Evolutionary conservation across 1,140 invertebrate species (phyloP).

Genomic region (Charaxes varanes): DNA sequence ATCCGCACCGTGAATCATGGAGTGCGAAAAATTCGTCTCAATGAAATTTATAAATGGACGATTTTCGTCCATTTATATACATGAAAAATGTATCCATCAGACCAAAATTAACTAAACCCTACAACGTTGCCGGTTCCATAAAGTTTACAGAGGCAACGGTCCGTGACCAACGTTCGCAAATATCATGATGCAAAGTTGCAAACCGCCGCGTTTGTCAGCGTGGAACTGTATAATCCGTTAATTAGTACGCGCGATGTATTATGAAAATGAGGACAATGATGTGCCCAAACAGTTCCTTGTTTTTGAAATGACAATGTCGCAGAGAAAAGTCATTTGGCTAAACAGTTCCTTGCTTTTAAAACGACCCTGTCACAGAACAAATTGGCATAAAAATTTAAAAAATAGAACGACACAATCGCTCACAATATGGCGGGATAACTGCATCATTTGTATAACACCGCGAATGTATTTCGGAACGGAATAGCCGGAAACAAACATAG

Average conservation of each 20-base stretch:
- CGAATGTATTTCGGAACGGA: too few species aligned
- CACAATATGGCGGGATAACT: too few species aligned
- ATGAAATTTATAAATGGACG: too few species aligned
- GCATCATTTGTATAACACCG: neutral
- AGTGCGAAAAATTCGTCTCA: too few species aligned
- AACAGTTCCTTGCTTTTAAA: neutral
- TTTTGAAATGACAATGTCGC: neutral
- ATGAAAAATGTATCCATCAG: too few species aligned
- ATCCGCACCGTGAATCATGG: too few species aligned
- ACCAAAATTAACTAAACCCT: too few species aligned
- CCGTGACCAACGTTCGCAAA: neutral
- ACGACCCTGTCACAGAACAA: neutral
- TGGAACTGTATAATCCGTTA: slow-evolving; percentile 7
- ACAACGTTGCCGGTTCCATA: too few species aligned
- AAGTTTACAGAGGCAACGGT: slow-evolving; percentile 1
- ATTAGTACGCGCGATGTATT: slow-evolving; percentile 11
- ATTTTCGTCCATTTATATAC: too few species aligned
- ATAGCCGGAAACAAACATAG: slow-evolving; percentile 20
- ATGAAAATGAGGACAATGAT: slow-evolving; percentile 9
- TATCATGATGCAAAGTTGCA: slow-evolving; percentile 2
- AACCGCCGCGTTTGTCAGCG: slow-evolving; percentile 15
- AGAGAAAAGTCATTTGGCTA: slow-evolving; percentile 3
- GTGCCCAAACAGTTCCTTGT: slow-evolving; percentile 2
- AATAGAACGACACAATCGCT: neutral
- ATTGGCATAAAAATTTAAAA: neutral